Evolutionary conservation across 2,888 invertebrate species (phyloP).

Genomic region (Synergus laeviventris): DNA sequence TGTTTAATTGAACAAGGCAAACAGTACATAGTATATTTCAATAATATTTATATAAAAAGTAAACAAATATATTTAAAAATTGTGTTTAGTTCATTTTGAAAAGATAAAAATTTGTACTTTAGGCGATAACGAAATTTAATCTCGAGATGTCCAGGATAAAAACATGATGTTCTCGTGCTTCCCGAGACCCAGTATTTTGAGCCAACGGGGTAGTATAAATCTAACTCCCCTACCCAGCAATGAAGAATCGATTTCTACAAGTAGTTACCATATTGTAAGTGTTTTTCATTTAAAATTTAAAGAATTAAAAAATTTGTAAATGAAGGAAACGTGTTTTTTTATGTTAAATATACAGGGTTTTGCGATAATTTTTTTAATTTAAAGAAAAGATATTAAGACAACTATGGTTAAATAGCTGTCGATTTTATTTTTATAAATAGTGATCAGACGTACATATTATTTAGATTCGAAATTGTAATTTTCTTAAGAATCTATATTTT

Average conservation of each 20-base stretch:
- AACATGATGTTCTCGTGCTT: conserved; percentile 72
- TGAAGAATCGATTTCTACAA: conserved; percentile 58
- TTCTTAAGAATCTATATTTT: background rate
- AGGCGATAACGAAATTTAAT: conserved; percentile 53
- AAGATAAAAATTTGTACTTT: conserved; percentile 1
- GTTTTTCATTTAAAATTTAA: background rate
- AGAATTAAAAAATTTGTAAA: background rate
- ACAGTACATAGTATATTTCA: no score
- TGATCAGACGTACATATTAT: background rate
- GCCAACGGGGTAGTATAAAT: conserved; percentile 70
- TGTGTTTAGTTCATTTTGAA: background rate
- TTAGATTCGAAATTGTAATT: background rate
- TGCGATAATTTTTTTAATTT: background rate
- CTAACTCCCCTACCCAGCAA: conserved; percentile 63
- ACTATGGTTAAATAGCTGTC: background rate
- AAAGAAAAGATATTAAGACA: background rate
- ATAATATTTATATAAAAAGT: no score
- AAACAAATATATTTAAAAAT: no score
- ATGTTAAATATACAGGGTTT: no score
- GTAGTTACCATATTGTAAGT: conserved; percentile 52
- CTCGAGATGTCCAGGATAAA: conserved; percentile 54
- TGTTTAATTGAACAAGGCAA: background rate
- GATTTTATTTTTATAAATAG: background rate
- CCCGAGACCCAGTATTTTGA: conserved; percentile 68
- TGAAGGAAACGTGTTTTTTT: background rate